These are phyloP conservation scores for Malurus alboscapulatus DNA, from an alignment of 2,113 vertebrate genomes.

Conservation along the genomic window DNA sequence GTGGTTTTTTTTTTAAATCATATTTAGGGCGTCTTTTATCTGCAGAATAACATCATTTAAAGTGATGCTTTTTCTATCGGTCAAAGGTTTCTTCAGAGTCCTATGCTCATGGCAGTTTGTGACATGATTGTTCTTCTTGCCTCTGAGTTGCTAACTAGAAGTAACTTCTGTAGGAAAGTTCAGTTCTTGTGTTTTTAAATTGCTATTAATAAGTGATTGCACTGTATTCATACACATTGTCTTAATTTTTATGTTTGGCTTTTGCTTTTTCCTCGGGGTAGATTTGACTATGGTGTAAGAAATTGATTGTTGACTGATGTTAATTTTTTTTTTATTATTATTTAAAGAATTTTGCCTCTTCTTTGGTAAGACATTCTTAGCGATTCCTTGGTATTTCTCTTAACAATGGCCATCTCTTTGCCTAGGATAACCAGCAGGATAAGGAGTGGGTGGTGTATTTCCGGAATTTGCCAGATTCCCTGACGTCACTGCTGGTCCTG, in stretches of 20 bases:
- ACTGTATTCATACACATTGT: not conserved
- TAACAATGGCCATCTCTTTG: not conserved
- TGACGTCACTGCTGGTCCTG: slow-evolving; percentile 90
- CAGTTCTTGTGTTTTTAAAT: not conserved
- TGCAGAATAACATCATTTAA: not conserved
- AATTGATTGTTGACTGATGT: not conserved
- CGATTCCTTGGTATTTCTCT: not conserved
- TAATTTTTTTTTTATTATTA: no score
- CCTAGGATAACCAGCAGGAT: slow-evolving; percentile 79
- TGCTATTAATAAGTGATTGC: not conserved
- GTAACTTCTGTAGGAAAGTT: not conserved
- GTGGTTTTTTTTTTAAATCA: not conserved
- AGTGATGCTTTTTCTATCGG: not conserved
- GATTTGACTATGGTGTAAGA: not conserved
- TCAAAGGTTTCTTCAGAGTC: not conserved
- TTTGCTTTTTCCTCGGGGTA: rapidly evolving
- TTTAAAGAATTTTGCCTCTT: no score
- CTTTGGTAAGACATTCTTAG: not conserved
- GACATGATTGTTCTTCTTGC: not conserved
- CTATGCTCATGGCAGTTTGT: not conserved
- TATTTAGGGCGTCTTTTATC: not conserved
- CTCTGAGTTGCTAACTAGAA: not conserved
- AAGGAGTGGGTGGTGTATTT: slow-evolving; percentile 87
- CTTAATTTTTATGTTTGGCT: not conserved
- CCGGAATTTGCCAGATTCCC: slow-evolving; percentile 77